Base-by-base conservation (phyloP, 2,113 vertebrate species). In the Malurus melanocephalus region DNA sequence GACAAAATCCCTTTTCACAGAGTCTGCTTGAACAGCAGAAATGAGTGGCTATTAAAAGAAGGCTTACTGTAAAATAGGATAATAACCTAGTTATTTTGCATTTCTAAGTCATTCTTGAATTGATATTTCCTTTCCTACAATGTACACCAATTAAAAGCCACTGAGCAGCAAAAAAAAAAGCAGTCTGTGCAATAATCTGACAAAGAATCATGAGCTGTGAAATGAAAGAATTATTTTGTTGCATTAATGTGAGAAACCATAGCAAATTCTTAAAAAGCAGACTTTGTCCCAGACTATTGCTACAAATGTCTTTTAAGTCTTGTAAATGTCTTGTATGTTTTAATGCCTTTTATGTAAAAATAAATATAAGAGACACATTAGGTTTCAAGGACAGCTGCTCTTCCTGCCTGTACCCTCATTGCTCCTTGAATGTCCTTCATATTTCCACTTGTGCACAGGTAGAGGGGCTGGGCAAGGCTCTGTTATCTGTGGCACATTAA, bases 31-130 rank as follows among this genome's bases (percentile, higher is more conserved):
- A 94, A 85, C 88, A 93, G 94, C 95, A 95, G 88, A 95, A 96
- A 95, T 80, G 67, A 94, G 71, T 69, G 78, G 90, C 87, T 96
- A 94, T 95, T 96, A 94, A 94, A 94, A 95, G 94, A 88, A 76
- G 76, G 49, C 72, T 93, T 86, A 91, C 91, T 94, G 90, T 95
- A 93, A 93, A 94, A 95, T 94, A 80, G 88, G 87, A 93, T 88
- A 93, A 93, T 95, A 88, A 77, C 72, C 85, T 68, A 88, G 91
- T 92, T 95, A 78, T 80, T 95, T 93, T 91, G 83, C 92, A 85
- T 92, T 94, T 94, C 89, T 80, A 91, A 94, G 79, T 87, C 38
- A 38, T 81, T 78, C 67, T 73, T 59, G 85, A 87, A 90, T 94
- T 92, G 91, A 91, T 93, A 86, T 88, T 87, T 93, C 75, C 77